Base-by-base conservation (phyloP, 2,888 invertebrate species). In the Dynastes hyllus region DNA sequence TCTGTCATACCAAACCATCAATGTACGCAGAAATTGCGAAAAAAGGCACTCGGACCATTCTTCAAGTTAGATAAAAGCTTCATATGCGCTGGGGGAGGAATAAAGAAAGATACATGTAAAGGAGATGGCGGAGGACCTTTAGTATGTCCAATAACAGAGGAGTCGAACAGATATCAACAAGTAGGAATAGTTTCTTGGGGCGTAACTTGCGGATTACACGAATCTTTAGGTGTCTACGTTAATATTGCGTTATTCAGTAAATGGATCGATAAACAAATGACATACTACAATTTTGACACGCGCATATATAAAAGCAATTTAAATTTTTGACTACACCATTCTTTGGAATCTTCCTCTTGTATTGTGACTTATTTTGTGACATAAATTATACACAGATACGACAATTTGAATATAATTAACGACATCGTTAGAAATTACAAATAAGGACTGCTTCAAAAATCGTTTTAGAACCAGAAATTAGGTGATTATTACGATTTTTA, bases 41-140 rank as follows among this genome's bases (percentile, higher is more conserved):
- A 86, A 50, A 94, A 95, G 0, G 88, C 94, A 1, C 90, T 96
- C 0, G 95, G 95, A 0, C 86, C 87, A 0, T 88, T 89, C 77
- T 96, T 95, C 88, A 89, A 88, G 0, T 88, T 96, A 71, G 93
- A 95, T 86, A 86, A 89, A 5, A 93, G 94, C 81, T 95, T 96
- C 86, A 90, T 95, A 4, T 96, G 96, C 85, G 96, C 96, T 0
- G 55, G 55, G 0, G 96, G 96, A 0, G 96, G 96, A 84, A 90
- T 89, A 22, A 94, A 93, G 1, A 91, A 78, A 37, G 96, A 96
- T 82, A 94, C 95, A 0, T 96, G 96, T 85, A 91, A 89, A 91
- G 96, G 95, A n/a, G 95, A 96, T 86, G 95, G 95, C 3, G 96
- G 95, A 22, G 94, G 94, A 40, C 95, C 95, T 0, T 88, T 96